Base-by-base conservation (phyloP, 2,113 vertebrate species). In the Suricata suricatta region DNA sequence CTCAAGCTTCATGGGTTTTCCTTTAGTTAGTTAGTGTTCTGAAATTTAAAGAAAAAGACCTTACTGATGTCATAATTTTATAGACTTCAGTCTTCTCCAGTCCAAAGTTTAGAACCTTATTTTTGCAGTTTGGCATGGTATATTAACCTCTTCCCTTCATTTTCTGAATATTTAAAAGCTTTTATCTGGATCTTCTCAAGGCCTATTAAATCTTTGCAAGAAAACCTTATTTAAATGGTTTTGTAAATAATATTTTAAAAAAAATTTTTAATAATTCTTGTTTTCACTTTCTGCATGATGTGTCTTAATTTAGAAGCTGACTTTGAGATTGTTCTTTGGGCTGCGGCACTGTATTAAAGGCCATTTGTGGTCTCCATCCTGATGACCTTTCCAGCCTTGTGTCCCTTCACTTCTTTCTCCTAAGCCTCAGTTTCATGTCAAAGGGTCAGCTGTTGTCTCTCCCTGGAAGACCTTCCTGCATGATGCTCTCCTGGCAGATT, bases 91-190 rank as follows among this genome's bases (percentile, higher is more conserved):
- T 54, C 19, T 12, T 68, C 23, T 84, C 10, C 17, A 88, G 3
- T 85, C 27, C 14, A 66, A 50, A 95, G 44, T 91, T 86, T 60
- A n/a, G 2, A n/a, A 38, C 23, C 38, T 95, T 68, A 88, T 33
- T 50, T 95, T 93, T 90, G 15, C 71, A 60, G 31, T 87, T 79
- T 68, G 19, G 82, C 23, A 87, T 47, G 57, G 10, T 52, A 2
- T 44, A 35, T 41, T 79, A 77, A 71, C 47, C 25, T 91, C 29
- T 96, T 88, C 41, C 17, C 11, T 93, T 85, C 21, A 80, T 87
- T 82, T 97, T 76, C 68, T 38, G 15, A 54, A 92, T 14, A 81
- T 95, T 91, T 63, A 71, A 91, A 93, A 72, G 15, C 13, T 88
- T 81, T 81, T 41, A n/a, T 96, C 60, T 89, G 57, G 11, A 69